These are phyloP conservation scores for Aix galericulata DNA, from an alignment of 2,113 vertebrate species.

Conservation along the genomic window DNA sequence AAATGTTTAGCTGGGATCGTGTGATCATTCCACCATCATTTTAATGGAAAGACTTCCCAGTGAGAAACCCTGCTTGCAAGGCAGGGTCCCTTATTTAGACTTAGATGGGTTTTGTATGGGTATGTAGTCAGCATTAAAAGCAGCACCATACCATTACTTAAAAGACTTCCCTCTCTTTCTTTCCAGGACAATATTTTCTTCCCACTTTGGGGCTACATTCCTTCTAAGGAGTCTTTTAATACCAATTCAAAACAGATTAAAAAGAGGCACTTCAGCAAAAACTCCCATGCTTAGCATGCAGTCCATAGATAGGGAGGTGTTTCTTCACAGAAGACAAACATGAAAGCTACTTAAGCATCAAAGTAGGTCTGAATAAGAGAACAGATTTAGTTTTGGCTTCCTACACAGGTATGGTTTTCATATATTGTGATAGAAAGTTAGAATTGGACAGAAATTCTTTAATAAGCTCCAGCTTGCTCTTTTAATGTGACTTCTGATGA, in stretches of 20 bases:
- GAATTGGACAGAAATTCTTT: slow-evolving; percentile 16
- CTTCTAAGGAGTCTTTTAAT: background rate
- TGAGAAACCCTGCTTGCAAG: background rate
- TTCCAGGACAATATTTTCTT: background rate
- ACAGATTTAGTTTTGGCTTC: background rate
- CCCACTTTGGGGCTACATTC: background rate
- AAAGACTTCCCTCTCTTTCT: background rate
- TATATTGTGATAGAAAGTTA: background rate
- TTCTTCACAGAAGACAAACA: background rate
- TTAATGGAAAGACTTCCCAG: background rate
- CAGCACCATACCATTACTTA: background rate
- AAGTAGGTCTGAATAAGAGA: background rate
- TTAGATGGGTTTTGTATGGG: background rate
- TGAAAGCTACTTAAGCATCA: background rate
- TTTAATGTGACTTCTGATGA: slow-evolving; percentile 11
- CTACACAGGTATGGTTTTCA: background rate
- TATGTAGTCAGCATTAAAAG: background rate
- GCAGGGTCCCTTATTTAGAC: background rate
- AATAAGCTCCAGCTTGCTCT: background rate
- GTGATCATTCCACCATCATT: background rate
- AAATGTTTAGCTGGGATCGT: background rate
- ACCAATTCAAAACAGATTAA: background rate
- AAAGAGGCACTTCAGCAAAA: background rate
- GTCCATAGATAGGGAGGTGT: background rate
- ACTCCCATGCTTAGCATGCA: background rate